Conservation (phyloP, 2,113 vertebrate species). For the Ailurus styani region DNA sequence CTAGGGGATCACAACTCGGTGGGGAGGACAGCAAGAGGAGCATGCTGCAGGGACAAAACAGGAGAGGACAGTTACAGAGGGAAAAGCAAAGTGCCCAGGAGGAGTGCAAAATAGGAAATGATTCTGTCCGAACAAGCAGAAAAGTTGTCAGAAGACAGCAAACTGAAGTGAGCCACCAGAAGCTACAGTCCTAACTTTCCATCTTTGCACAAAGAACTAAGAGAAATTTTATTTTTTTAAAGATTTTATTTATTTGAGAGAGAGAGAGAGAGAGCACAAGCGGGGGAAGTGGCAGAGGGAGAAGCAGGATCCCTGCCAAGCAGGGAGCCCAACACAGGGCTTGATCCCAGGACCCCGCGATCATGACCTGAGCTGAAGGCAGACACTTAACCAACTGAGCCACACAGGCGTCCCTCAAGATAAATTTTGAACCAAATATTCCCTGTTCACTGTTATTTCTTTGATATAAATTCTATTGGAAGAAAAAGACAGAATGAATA, state of each 20-base stretch:
- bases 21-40: not conserved
- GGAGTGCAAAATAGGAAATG: not conserved
- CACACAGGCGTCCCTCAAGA: not conserved
- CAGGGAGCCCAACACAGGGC: not conserved
- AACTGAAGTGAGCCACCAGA: not conserved
- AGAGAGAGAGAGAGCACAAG: not conserved
- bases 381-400: not conserved
- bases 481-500: not conserved
- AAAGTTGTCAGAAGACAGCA: not conserved
- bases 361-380: not conserved
- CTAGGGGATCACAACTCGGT: not conserved
- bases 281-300: not conserved
- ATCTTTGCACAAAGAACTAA: not conserved
- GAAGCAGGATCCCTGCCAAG: not conserved
- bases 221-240: not conserved
- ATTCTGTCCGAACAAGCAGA: not conserved
- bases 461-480: not conserved
- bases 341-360: not conserved
- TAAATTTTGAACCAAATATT: not conserved
- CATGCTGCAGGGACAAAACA: not conserved
- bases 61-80: not conserved
- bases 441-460: not conserved
- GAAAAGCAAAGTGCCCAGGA: not conserved
- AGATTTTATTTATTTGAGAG: not conserved
- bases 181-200: not conserved